Percentiles rank a stretch among this genome's conserved stretches.
phyloP scores from a whole-genome alignment of 2,797 vertebrate genomes.

The Sebastes steindachneri region DNA sequence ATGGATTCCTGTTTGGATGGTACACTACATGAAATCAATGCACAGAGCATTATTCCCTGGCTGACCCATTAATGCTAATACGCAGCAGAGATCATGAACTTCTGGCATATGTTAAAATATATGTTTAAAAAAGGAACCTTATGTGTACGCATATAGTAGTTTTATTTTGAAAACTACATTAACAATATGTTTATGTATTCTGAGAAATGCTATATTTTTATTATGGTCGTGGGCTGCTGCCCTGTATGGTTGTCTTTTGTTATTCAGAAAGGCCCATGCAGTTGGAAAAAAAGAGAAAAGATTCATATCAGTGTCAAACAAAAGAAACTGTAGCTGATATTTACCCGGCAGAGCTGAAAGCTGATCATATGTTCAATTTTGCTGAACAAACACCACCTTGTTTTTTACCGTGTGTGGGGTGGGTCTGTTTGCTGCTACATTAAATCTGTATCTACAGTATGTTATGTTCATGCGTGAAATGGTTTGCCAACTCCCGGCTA shows the following conservation, averaged over 20 bases:
- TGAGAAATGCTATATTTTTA: constrained; percentile 22
- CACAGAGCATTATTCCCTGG: constrained; percentile 3
- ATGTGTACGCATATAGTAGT: neutral
- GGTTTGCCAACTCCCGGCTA: constrained; percentile 12
- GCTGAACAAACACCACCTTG: constrained; percentile 59
- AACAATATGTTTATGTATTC: neutral
- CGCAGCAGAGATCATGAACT: neutral
- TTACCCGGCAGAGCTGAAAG: constrained; percentile 47
- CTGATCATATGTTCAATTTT: constrained; percentile 59
- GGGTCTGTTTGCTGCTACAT: constrained; percentile 59
- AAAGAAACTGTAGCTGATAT: constrained; percentile 62
- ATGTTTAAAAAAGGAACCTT: neutral
- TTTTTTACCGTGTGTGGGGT: constrained; percentile 39
- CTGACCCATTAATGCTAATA: constrained; percentile 10
- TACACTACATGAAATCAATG: neutral
- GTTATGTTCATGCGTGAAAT: constrained; percentile 34
- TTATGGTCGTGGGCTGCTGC: neutral
- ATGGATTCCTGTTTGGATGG: neutral
- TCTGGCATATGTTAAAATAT: neutral
- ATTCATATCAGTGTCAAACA: constrained; percentile 55
- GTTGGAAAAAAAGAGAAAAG: constrained; percentile 22
- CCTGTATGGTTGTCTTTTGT: constrained; percentile 11
- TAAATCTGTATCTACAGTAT: constrained; percentile 51
- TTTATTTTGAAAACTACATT: constrained; percentile 9
- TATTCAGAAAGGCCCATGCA: constrained; percentile 6